A percentile compares a stretch with the other conserved stretches of the same genome.
Conservation (phyloP, 2,888 invertebrate species). For the Chrysodeixis includens region DNA sequence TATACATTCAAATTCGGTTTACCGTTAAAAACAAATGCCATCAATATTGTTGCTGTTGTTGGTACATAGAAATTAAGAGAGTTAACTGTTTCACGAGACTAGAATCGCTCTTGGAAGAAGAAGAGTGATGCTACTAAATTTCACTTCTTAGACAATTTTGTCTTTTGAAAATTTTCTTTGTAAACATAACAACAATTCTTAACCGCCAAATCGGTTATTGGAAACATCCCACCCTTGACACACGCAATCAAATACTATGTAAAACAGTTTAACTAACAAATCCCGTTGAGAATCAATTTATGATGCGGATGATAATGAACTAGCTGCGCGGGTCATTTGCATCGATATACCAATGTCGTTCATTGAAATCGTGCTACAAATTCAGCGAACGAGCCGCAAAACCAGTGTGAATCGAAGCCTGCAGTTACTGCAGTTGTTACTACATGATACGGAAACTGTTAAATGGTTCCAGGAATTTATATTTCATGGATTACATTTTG, state of each 20-base stretch:
- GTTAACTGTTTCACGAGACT: too few relatives aligned
- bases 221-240: constrained; percentile 24
- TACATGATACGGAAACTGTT: constrained; percentile 25
- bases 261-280: constrained; percentile 69
- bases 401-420: constrained; percentile 45
- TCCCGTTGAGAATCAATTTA: constrained; percentile 79
- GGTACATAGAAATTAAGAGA: too few relatives aligned
- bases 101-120: too few relatives aligned
- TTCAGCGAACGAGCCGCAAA: constrained; percentile 65
- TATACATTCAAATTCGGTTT: too few relatives aligned
- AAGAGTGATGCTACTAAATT: too few relatives aligned
- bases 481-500: constrained; percentile 20
- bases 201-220: neutral
- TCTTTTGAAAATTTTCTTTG: too few relatives aligned
- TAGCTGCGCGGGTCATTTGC: constrained; percentile 71
- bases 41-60: too few relatives aligned
- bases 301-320: constrained; percentile 80
- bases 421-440: constrained; percentile 32
- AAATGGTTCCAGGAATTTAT: constrained; percentile 14
- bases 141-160: too few relatives aligned
- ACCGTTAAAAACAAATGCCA: too few relatives aligned
- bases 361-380: constrained; percentile 71
- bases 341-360: constrained; percentile 75
- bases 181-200: too few relatives aligned
- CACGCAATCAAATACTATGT: constrained; percentile 63